These are phyloP conservation scores for Tachysurus fulvidraco DNA, from an alignment of 2,113 vertebrate genomes.

Conservation along the genomic window DNA sequence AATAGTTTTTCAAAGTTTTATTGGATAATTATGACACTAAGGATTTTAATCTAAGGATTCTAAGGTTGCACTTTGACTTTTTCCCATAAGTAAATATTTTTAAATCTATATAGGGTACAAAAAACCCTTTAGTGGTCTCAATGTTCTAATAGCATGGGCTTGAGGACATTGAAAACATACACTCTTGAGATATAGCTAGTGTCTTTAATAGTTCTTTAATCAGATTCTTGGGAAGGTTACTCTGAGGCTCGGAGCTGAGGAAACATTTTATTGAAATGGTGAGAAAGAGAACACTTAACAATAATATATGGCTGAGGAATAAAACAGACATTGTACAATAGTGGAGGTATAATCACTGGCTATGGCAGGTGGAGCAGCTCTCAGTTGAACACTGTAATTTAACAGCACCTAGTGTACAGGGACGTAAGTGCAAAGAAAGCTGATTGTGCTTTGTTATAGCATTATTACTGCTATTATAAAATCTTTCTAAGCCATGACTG, in stretches of 20 bases:
- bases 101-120: background rate
- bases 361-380: slow-evolving; percentile 28
- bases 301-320: slow-evolving; percentile 39
- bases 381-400: slow-evolving; percentile 37
- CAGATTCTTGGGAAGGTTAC: background rate
- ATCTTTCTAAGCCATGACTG: slow-evolving; percentile 10
- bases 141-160: background rate
- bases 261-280: slow-evolving; percentile 35
- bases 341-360: slow-evolving; percentile 44
- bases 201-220: slow-evolving; percentile 22
- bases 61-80: background rate
- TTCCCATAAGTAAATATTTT: background rate
- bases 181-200: background rate
- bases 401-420: slow-evolving; percentile 22
- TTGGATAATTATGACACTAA: too few relatives aligned
- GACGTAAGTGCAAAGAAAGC: slow-evolving; percentile 4
- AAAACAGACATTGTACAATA: slow-evolving; percentile 47
- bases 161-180: background rate
- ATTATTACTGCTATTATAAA: slow-evolving; percentile 30
- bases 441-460: slow-evolving; percentile 24
- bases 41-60: too few relatives aligned
- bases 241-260: slow-evolving; percentile 4
- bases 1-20: background rate
- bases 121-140: background rate
- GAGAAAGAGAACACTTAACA: slow-evolving; percentile 28